phyloP scores from a whole-genome alignment of 64 coral and sea anemone species.

The Porites australiensis region DNA sequence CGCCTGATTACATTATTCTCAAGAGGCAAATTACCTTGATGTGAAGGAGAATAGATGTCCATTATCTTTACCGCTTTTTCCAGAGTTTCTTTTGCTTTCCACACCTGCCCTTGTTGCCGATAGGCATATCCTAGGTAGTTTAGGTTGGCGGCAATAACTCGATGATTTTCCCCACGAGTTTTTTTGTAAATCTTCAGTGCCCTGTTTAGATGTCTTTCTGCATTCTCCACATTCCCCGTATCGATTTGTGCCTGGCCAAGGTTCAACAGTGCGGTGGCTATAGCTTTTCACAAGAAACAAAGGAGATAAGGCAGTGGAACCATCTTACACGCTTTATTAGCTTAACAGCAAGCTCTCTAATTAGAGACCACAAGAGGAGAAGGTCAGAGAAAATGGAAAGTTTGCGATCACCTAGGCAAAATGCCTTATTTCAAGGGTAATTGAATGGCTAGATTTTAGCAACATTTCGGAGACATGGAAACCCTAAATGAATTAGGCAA shows the following conservation, averaged over 20 bases:
- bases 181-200: conserved; percentile 11
- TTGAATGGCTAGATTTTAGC: no score
- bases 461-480: no score
- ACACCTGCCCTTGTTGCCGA: neutral
- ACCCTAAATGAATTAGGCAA: no score
- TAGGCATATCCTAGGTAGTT: conserved; percentile 3
- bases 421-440: no score
- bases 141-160: neutral
- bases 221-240: neutral
- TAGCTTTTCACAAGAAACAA: neutral
- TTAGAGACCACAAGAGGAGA: no score
- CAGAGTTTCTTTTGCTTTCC: neutral
- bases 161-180: conserved; percentile 10
- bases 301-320: neutral
- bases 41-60: neutral
- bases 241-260: conserved; percentile 27
- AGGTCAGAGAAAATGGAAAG: no score
- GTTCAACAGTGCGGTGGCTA: conserved; percentile 14
- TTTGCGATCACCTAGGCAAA: no score
- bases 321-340: no score
- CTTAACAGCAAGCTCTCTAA: no score
- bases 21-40: neutral
- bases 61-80: neutral
- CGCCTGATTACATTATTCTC: no score
- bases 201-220: neutral